Evolutionary conservation across 1,140 invertebrate genomes (phyloP).

Genomic region (Popillia japonica): DNA sequence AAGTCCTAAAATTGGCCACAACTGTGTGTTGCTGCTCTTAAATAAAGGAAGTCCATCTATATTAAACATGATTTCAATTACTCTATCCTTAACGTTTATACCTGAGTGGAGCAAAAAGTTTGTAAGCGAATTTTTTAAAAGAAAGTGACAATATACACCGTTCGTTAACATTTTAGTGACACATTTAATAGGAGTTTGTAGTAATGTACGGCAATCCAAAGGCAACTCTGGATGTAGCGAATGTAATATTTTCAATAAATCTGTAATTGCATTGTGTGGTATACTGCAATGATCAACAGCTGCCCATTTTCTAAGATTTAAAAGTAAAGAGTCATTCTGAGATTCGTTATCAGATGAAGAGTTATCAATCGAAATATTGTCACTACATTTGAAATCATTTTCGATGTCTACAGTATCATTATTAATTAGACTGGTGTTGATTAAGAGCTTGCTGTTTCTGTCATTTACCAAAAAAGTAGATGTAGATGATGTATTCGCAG

Average conservation of each 20-base stretch:
- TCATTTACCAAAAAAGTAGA: too few species aligned
- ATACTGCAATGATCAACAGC: neutral
- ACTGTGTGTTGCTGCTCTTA: neutral
- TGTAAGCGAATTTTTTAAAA: neutral
- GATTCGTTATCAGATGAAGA: neutral
- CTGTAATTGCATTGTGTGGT: neutral
- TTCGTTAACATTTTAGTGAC: neutral
- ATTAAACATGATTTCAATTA: neutral
- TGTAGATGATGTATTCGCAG: too few species aligned
- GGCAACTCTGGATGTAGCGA: neutral
- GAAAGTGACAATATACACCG: neutral
- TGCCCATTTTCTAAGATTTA: neutral
- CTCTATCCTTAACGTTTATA: neutral
- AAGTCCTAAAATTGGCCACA: neutral
- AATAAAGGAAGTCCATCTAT: neutral
- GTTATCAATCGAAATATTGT: too few species aligned
- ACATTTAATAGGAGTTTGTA: neutral
- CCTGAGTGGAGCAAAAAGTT: neutral
- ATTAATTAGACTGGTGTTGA: too few species aligned
- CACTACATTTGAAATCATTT: too few species aligned
- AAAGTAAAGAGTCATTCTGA: neutral
- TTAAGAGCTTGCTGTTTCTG: too few species aligned
- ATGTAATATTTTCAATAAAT: neutral
- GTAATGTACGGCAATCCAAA: neutral
- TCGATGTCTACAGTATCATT: too few species aligned